These are phyloP conservation scores for Yoshiicerus persimilis DNA, from an alignment of 1,140 invertebrate species.

Conservation along the genomic window DNA sequence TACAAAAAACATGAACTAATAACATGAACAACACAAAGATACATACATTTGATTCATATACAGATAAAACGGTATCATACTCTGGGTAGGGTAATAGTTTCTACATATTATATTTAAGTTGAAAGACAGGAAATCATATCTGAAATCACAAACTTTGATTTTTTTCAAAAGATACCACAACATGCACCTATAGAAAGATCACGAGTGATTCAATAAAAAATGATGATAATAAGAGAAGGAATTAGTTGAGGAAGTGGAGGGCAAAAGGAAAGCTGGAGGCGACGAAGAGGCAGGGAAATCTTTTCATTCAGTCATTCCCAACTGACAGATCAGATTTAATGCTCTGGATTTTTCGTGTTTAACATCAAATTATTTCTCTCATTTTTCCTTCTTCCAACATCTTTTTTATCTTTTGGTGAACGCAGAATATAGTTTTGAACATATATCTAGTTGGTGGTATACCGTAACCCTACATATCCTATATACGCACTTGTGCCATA, in stretches of 20 bases:
- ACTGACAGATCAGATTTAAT: conserved; percentile 13
- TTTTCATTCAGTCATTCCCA: background rate
- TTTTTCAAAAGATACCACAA: background rate
- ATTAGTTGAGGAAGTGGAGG: background rate
- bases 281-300: background rate
- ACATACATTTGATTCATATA: background rate
- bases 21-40: too few relatives aligned
- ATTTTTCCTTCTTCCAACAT: background rate
- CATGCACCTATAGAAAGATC: too few relatives aligned
- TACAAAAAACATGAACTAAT: too few relatives aligned
- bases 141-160: background rate
- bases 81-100: too few relatives aligned
- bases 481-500: too few relatives aligned
- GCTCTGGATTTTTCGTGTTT: conserved; percentile 24
- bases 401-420: background rate
- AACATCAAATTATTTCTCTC: conserved; percentile 23
- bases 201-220: background rate
- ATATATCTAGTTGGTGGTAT: too few relatives aligned
- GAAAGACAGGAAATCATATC: background rate
- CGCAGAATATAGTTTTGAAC: too few relatives aligned
- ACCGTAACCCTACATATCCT: too few relatives aligned
- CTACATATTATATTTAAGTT: background rate
- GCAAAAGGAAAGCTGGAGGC: background rate
- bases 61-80: background rate
- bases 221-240: background rate